Evolutionary conservation across 2,888 invertebrate species (phyloP), one percentile per base, ranked within the genome.

Genomic region (Trisateles emortualis): DNA sequence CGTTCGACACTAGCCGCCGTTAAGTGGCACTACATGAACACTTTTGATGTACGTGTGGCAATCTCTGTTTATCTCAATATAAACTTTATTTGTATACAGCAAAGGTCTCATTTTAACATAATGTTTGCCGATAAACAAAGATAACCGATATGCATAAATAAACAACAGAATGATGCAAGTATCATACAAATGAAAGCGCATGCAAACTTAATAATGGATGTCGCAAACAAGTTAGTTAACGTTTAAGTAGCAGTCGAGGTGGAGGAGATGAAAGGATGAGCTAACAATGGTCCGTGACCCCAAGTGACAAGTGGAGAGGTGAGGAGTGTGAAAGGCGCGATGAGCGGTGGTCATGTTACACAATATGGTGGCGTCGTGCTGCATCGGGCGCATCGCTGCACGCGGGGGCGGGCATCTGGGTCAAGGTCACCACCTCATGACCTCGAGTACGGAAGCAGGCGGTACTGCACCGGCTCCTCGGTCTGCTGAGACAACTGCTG

Each of bases 351-450:
- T 51, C 59, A 56, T 54, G 59, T 66, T 61, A 36, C 49, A 47
- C 38, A 45, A 45, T n/a, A n/a, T 19, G 26, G 26, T 22, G 13
- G 44, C 51, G 67, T 52, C 45, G 58, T 61, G 49, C 42, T 59
- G 68, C 78, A 77, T 60, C 70, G 73, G 68, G 61, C 68, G 71
- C 68, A 68, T 63, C 74, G 54, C 78, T 76, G 74, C 78, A 71
- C 76, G 77, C 76, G 78, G 69, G 65, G 72, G 64, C 60, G 62
- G 46, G 46, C 67, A 86, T 72, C 72, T 84, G 80, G 91, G 92
- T 90, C 90, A 90, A 90, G 90, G 90, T 90, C 92, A 88, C 74
- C 76, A 74, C 70, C 68, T 77, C 48, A 76, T 54, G 53, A 41
- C 10, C 49, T 57, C 46, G 65, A 48, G 74, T 79, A 72, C 22